Evolutionary conservation across 2,888 invertebrate species (phyloP), one percentile per base, ranked within the genome.

Genomic region (Chloroclystis v-ata): DNA sequence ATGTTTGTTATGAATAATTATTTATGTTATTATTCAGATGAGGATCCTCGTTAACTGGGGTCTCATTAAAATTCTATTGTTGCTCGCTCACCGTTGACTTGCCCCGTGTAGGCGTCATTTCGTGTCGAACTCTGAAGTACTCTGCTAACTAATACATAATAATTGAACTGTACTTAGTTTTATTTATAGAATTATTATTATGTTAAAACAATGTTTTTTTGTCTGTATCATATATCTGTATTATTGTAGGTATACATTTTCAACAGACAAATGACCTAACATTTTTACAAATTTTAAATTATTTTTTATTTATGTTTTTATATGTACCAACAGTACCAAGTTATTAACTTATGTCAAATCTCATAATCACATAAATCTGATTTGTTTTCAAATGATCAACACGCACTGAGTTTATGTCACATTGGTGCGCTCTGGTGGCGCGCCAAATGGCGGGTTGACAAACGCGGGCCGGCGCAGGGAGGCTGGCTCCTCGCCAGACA

Each of bases 61-160:
- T 56, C 77, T 80, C 79, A 82, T 84, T 84, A 80, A 80, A 79
- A 84, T 85, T 82, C 82, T 74, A 75, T 83, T 82, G 82, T 80
- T 67, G 67, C 65, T 67, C 65, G 63, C 60, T 67, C 69, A 66
- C 68, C 73, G 73, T 69, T 67, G 63, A 57, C 63, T 65, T 72
- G 16, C 14, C 73, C 78, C 79, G 73, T 77, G 65, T 68, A 60
- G 65, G 67, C 71, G 61, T 57, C 42, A 37, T 53, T 63, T 69
- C 61, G 67, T 72, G 65, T 73, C 62, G 58, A 71, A 75, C 77
- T 73, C 57, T 65, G 64, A 67, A 61, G 54, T 47, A 42, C 32
- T 59, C 59, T 52, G 37, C 60, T 42, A 49, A 52, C 49, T 57
- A 20, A 20, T n/a, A n/a, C n/a, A n/a, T 48, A 37, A 53, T 43